Percentiles rank a stretch among this genome's conserved stretches.
phyloP scores from a whole-genome alignment of 2,888 invertebrate genomes.

The Fragum sueziense region DNA sequence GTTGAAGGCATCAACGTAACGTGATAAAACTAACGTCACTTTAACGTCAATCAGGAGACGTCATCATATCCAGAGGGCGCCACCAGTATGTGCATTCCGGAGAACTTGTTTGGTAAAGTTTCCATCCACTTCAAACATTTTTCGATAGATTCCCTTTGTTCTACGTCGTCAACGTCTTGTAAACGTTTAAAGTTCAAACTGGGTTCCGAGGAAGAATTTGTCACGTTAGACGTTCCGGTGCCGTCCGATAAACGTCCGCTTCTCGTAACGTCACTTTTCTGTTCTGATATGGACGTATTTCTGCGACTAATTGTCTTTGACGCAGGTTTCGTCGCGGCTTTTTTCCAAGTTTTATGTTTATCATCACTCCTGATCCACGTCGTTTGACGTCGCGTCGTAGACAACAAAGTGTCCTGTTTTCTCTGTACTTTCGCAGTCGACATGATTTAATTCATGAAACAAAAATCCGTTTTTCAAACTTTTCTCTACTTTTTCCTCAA shows the following conservation, averaged over 20 bases:
- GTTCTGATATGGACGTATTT: conserved; percentile 49
- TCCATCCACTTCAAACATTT: conserved; percentile 73
- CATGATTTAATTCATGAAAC: conserved; percentile 4
- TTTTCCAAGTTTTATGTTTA: conserved; percentile 65
- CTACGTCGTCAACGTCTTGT: conserved; percentile 53
- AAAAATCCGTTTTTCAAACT: not conserved
- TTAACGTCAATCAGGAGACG: not conserved
- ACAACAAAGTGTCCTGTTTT: not conserved
- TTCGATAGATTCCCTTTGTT: conserved; percentile 59
- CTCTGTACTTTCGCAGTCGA: conserved; percentile 19
- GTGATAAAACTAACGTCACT: not conserved
- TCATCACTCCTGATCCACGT: conserved; percentile 65
- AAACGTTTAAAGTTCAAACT: conserved; percentile 34
- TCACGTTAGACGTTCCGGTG: conserved; percentile 39
- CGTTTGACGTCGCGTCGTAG: conserved; percentile 29
- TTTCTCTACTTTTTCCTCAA: conserved; percentile 31
- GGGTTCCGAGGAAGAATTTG: conserved; percentile 50
- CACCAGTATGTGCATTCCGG: conserved; percentile 68
- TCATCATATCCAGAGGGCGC: conserved; percentile 41
- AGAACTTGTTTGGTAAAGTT: conserved; percentile 70
- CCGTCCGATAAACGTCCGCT: conserved; percentile 59
- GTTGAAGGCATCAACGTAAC: not conserved
- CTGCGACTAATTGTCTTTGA: conserved; percentile 27
- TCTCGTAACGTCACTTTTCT: conserved; percentile 65
- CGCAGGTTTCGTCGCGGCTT: conserved; percentile 29